Evolutionary conservation across 1,140 invertebrate species (phyloP).

Genomic region (Helicoverpa zea): DNA sequence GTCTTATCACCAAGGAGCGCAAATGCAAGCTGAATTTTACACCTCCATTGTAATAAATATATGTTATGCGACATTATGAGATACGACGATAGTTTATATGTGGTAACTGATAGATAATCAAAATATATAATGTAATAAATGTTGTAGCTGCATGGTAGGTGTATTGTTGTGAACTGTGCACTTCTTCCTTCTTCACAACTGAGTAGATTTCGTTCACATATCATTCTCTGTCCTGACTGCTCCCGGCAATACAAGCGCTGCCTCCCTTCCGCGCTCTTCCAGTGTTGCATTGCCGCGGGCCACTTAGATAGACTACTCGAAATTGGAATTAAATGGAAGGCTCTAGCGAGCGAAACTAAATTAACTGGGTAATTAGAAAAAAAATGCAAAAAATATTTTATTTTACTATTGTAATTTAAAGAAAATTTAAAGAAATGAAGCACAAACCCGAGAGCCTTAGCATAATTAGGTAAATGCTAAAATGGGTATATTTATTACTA

Average conservation of each 20-base stretch:
- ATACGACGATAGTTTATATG: constrained; percentile 23
- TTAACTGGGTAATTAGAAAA: constrained; percentile 44
- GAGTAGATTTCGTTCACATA: constrained; percentile 63
- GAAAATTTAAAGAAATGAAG: constrained; percentile 30
- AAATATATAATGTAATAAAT: constrained; percentile 48
- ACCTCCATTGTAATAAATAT: too few species aligned
- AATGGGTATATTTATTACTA: background rate
- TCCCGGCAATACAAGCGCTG: constrained; percentile 43
- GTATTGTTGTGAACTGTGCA: constrained; percentile 67
- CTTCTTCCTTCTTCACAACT: constrained; percentile 58
- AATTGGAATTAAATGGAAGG: constrained; percentile 50
- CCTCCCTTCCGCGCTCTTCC: constrained; percentile 1
- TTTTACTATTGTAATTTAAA: constrained; percentile 63
- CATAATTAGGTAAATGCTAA: background rate
- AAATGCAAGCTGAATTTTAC: too few species aligned
- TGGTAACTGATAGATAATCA: constrained; percentile 43
- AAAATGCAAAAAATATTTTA: constrained; percentile 57
- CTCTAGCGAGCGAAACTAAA: constrained; percentile 40
- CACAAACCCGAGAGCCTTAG: too few species aligned
- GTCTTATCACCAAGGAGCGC: too few species aligned
- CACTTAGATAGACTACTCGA: constrained; percentile 45
- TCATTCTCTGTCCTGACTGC: constrained; percentile 47
- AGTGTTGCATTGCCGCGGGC: constrained; percentile 40
- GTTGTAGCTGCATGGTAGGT: constrained; percentile 54
- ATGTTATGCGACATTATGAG: background rate